Evolutionary conservation across 2,797 vertebrate species (phyloP), one percentile per base, ranked within the genome.

Genomic region (Podargus strigoides): DNA sequence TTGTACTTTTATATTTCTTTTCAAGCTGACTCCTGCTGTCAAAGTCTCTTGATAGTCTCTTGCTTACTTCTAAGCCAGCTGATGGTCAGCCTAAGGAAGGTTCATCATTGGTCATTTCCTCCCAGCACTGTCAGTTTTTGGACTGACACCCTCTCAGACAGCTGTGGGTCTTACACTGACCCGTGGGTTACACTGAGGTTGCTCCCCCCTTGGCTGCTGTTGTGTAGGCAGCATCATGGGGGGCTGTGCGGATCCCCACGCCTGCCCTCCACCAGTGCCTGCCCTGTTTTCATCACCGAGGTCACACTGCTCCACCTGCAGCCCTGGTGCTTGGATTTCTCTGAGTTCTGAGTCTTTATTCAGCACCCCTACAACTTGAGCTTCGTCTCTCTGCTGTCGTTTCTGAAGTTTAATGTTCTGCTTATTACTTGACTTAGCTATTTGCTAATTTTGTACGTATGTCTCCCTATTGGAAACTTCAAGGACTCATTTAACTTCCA

Each of bases 221-320:
- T 63, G 12, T 9, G 23, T 36, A 46, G 66, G 39, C 27, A 44
- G 30, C 28, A 4, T 36, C n/a, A 8, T 37, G 3, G 9, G 12
- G 53, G 56, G 34, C 28, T 77, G 24, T 22, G n/a, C 11, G 15
- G 26, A 16, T 53, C 7, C 47, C 9, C 6, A 24, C 10, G 10
- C 21, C 27, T 26, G 23, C 17, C 14, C 21, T 59, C n/a, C 19
- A 15, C 26, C 3, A 1, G 1, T 55, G 6, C 11, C 22, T 50
- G 19, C 24, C 49, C 32, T 7, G 0, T 46, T 84, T 75, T 39
- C 24, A 14, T 63, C 34, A 5, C 34, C 3, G 2, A 32, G 63
- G 30, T 12, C 0, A 0, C 0, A 0, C 23, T 52, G 19, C 36
- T 49, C 32, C 3, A 5, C 26, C 36, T 63, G 69, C 4, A 1